A percentile compares a stretch with the other conserved stretches of the same genome.
These are phyloP conservation scores for Petrocephalus schoutedeni DNA, from an alignment of 2,797 vertebrate species.

Conservation along the genomic window DNA sequence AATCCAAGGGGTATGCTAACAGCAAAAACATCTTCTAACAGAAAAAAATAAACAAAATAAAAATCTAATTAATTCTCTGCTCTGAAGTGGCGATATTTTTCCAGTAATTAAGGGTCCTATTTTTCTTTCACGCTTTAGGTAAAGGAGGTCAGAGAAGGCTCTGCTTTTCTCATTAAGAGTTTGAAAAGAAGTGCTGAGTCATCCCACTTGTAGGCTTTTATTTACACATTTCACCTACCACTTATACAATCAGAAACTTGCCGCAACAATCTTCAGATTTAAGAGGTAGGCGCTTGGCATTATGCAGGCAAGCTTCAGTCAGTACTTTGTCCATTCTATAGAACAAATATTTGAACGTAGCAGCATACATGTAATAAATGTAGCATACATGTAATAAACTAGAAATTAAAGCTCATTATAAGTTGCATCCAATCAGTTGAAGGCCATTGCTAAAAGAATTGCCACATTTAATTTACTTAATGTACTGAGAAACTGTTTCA, in stretches of 20 bases:
- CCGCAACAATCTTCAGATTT: background rate
- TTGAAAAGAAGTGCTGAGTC: slow-evolving; percentile 49
- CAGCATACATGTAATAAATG: slow-evolving; percentile 57
- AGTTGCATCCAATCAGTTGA: slow-evolving; percentile 67
- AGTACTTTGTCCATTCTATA: slow-evolving; percentile 44
- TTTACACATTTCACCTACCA: background rate
- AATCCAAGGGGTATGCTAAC: background rate
- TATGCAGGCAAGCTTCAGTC: background rate
- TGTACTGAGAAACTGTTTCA: slow-evolving; percentile 66
- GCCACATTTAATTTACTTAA: slow-evolving; percentile 59
- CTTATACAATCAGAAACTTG: background rate
- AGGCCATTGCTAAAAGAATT: slow-evolving; percentile 59
- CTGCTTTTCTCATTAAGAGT: slow-evolving; percentile 51
- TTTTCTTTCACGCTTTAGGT: slow-evolving; percentile 46
- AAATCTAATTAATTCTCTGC: slow-evolving; percentile 41
- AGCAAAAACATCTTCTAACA: background rate
- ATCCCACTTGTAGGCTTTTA: slow-evolving; percentile 25
- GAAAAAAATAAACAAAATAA: slow-evolving; percentile 23
- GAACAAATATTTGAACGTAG: slow-evolving; percentile 61
- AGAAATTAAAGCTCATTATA: slow-evolving; percentile 66
- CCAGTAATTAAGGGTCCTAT: slow-evolving; percentile 48
- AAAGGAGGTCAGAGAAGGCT: slow-evolving; percentile 45
- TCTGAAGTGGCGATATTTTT: slow-evolving; percentile 38
- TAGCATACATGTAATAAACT: slow-evolving; percentile 56
- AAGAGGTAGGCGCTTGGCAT: background rate